Percentiles rank a stretch among this genome's conserved stretches.
Evolutionary conservation across 2,888 invertebrate species (phyloP).

Genomic region (Noctua comes): DNA sequence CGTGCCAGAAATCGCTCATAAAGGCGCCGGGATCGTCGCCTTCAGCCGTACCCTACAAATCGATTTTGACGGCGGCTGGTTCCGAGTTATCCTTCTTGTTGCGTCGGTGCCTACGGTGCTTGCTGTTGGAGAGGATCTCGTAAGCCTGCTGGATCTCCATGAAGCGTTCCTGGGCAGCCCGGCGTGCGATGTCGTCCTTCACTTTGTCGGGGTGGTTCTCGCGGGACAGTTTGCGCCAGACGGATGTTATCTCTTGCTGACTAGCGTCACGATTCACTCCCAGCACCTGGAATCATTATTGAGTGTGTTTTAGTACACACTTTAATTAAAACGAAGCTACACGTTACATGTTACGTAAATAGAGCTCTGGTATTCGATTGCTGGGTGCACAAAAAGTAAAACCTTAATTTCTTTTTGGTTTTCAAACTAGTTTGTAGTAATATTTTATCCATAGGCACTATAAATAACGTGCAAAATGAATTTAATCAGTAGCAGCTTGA

Average conservation of each 20-base stretch:
- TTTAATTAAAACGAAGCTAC: background rate
- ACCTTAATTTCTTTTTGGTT: background rate
- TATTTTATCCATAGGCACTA: background rate
- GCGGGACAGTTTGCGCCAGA: conserved; percentile 95
- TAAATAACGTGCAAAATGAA: conserved; percentile 3
- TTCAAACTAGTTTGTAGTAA: background rate
- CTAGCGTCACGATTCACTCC: conserved; percentile 94
- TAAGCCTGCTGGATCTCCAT: conserved; percentile 98
- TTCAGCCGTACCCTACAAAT: conserved; percentile 57
- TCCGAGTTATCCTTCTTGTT: conserved; percentile 93
- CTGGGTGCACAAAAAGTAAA: background rate
- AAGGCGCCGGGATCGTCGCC: conserved; percentile 29
- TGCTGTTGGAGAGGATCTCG: conserved; percentile 95
- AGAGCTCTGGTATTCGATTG: too few relatives aligned
- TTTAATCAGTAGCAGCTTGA: background rate
- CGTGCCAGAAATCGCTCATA: conserved; percentile 33
- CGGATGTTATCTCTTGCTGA: conserved; percentile 95
- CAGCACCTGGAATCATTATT: conserved; percentile 90
- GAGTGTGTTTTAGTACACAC: background rate
- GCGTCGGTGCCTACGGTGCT: conserved; percentile 93
- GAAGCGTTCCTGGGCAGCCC: conserved; percentile 95
- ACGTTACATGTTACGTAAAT: background rate
- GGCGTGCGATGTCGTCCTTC: conserved; percentile 92
- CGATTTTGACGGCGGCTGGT: conserved; percentile 60
- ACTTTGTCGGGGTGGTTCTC: conserved; percentile 98